phyloP scores from a whole-genome alignment of 2,888 invertebrate genomes.

The Megastigmus dorsalis region DNA sequence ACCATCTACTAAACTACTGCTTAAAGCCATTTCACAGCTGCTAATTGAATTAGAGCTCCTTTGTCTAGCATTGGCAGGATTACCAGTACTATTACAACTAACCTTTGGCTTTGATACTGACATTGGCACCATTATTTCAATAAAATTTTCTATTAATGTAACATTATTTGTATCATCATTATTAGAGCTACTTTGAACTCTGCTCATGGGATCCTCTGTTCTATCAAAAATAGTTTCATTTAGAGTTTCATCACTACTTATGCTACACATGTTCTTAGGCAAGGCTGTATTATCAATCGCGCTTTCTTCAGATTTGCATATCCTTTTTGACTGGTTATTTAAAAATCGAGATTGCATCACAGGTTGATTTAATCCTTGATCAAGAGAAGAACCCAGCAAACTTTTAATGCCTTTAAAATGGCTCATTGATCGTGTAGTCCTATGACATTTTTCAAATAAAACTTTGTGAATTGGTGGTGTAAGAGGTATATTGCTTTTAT shows the following conservation, averaged over 20 bases:
- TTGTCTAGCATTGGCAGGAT: conserved; percentile 61
- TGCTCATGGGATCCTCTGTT: conserved; percentile 29
- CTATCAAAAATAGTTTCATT: conserved; percentile 61
- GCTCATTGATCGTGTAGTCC: conserved; percentile 66
- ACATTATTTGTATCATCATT: conserved; percentile 41
- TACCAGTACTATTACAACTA: conserved; percentile 60
- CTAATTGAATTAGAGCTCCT: conserved; percentile 72
- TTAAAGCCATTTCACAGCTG: conserved; percentile 73
- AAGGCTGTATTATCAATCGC: conserved; percentile 68
- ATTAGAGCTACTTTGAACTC: conserved; percentile 50
- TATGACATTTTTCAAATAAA: conserved; percentile 68
- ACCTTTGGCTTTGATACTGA: conserved; percentile 66
- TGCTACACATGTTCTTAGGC: conserved; percentile 61
- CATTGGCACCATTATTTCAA: conserved; percentile 70
- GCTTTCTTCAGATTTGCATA: conserved; percentile 72
- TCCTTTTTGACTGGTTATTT: conserved; percentile 67
- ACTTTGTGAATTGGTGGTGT: conserved; percentile 69
- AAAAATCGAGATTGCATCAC: conserved; percentile 61
- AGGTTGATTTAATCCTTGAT: conserved; percentile 71
- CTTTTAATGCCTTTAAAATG: conserved; percentile 67
- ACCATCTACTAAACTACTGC: conserved; percentile 67
- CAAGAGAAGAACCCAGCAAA: conserved; percentile 70
- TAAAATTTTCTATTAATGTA: conserved; percentile 62
- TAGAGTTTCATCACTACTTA: conserved; percentile 68
- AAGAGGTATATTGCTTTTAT: conserved; percentile 62